A percentile compares a stretch with the other conserved stretches of the same genome.
Evolutionary conservation across 2,113 vertebrate genomes (phyloP).

Genomic region (Entomyzon cyanotis): DNA sequence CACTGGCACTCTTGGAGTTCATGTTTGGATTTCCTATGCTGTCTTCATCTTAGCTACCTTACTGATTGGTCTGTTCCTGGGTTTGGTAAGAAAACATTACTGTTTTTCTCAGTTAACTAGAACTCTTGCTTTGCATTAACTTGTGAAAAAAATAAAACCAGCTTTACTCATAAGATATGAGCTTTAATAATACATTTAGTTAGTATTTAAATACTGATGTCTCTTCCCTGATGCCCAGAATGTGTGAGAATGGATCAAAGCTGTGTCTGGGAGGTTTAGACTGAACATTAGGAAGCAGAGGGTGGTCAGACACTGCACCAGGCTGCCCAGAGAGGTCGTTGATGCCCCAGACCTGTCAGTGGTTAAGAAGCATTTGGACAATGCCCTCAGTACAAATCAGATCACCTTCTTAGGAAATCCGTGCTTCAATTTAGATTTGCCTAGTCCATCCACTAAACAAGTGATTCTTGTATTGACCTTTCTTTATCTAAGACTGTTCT

Average conservation of each 20-base stretch:
- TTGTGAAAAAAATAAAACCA: background rate
- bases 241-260: background rate
- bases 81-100: constrained; percentile 78
- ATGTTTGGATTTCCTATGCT: constrained; percentile 82
- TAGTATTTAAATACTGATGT: too few relatives aligned
- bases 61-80: constrained; percentile 82
- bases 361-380: background rate
- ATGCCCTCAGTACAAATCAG: background rate
- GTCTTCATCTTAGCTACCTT: constrained; percentile 82
- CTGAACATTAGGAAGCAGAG: background rate
- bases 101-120: background rate
- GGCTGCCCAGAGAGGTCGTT: background rate
- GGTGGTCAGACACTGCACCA: background rate
- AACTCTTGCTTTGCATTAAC: background rate
- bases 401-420: background rate
- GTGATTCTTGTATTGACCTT: background rate
- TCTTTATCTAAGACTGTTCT: background rate
- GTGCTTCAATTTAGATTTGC: background rate
- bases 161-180: background rate
- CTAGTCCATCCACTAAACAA: background rate
- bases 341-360: background rate
- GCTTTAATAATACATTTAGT: background rate
- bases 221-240: background rate
- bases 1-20: constrained; percentile 81
- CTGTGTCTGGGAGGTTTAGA: background rate